A percentile compares a stretch with the other conserved stretches of the same genome.
Conservation (phyloP, 2,113 vertebrate species). For the Ivindomyrus marchei region DNA sequence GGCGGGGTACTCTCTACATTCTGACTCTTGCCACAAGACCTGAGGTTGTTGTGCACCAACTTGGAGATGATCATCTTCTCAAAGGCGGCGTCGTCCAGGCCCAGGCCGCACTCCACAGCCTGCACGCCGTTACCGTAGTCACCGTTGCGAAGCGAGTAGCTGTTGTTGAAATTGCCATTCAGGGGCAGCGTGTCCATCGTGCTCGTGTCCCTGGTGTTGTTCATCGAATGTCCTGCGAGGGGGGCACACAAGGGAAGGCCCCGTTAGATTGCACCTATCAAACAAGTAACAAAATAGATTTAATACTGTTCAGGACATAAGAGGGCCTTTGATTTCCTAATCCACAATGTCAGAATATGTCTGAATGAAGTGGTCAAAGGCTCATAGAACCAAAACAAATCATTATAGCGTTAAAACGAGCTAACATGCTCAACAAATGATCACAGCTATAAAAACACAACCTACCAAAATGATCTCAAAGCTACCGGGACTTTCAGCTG, state of each 20-base stretch:
- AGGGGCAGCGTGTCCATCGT: conserved; percentile 99
- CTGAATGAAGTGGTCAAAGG: neutral
- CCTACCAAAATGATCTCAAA: conserved; percentile 8
- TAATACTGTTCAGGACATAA: conserved; percentile 24
- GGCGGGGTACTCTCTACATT: conserved; percentile 62
- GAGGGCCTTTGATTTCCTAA: neutral
- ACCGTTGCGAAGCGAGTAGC: conserved; percentile 90
- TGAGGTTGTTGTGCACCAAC: conserved; percentile 94
- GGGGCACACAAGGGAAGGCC: conserved; percentile 42
- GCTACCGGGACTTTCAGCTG: neutral
- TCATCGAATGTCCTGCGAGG: conserved; percentile 93
- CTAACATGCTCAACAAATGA: neutral
- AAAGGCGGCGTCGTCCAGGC: conserved; percentile 87
- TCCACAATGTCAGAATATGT: neutral
- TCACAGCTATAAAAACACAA: neutral
- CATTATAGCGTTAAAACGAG: neutral
- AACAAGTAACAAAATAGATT: conserved; percentile 1
- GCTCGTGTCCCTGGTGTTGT: conserved; percentile 96
- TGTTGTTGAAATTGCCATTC: conserved; percentile 99
- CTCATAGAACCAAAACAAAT: neutral
- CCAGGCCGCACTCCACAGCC: conserved; percentile 81
- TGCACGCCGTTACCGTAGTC: conserved; percentile 73
- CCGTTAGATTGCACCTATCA: conserved; percentile 14
- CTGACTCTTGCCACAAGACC: conserved; percentile 76
- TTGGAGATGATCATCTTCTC: conserved; percentile 99